Conservation (phyloP, 2,797 vertebrate genomes). For the Manis javanica region DNA sequence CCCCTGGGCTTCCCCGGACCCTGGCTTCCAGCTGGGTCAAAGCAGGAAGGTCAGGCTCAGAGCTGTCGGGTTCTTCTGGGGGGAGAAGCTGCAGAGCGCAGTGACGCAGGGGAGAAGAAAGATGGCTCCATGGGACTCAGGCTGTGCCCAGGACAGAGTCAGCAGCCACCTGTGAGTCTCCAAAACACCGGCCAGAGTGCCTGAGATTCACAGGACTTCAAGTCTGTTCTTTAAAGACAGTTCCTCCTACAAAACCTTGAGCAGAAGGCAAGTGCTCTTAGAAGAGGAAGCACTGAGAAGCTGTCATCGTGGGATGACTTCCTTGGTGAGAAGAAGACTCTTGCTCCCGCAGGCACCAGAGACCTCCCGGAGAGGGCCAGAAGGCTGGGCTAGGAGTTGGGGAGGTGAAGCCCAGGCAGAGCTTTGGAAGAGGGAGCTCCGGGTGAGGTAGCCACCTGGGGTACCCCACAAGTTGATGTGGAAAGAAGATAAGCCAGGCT, state of each 20-base stretch:
- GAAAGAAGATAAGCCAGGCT: neutral
- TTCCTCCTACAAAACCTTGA: neutral
- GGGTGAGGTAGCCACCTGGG: neutral
- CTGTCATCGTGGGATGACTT: neutral
- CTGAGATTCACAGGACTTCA: neutral
- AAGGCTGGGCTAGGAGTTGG: neutral
- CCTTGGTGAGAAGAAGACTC: neutral
- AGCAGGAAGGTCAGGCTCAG: neutral
- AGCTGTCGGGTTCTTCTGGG: neutral
- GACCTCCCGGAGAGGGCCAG: neutral
- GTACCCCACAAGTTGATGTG: neutral
- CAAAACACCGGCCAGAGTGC: neutral
- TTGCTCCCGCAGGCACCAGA: neutral
- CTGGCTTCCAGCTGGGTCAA: neutral
- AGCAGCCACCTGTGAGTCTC: neutral
- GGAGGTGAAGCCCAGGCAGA: neutral
- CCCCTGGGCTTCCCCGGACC: neutral
- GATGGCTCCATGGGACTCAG: neutral
- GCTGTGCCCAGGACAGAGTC: neutral
- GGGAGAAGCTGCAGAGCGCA: neutral
- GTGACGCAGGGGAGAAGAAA: neutral
- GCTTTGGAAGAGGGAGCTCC: neutral
- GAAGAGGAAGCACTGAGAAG: neutral
- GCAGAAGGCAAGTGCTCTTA: neutral
- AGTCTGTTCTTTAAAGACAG: neutral